A percentile compares a stretch with the other conserved stretches of the same genome.
Conservation (phyloP, 2,113 vertebrate genomes). For the Monopterus albus region DNA sequence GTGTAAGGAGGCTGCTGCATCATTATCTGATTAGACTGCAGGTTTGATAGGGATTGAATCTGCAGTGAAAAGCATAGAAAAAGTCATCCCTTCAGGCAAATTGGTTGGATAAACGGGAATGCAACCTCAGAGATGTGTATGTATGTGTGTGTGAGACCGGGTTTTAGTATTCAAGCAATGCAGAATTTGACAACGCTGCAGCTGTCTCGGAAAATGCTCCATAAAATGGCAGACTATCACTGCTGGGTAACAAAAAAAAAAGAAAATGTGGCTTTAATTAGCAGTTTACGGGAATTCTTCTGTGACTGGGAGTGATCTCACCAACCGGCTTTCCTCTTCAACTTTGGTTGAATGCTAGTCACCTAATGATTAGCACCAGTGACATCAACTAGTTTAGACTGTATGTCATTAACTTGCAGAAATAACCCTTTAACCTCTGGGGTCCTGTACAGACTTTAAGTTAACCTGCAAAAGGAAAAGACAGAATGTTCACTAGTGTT, state of each 20-base stretch:
- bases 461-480: constrained; percentile 27
- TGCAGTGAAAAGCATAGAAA: constrained; percentile 8
- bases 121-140: constrained; percentile 36
- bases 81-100: constrained; percentile 33
- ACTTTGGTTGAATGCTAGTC: constrained; percentile 44
- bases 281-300: constrained; percentile 59
- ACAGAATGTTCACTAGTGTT: constrained; percentile 36
- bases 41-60: constrained; percentile 34
- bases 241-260: constrained; percentile 58
- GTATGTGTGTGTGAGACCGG: constrained; percentile 1
- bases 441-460: constrained; percentile 22
- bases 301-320: constrained; percentile 53
- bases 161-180: constrained; percentile 19
- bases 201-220: constrained; percentile 59
- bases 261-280: constrained; percentile 69
- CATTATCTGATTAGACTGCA: constrained; percentile 25
- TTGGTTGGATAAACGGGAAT: constrained; percentile 49
- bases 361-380: constrained; percentile 33
- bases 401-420: not conserved
- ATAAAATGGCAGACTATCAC: constrained; percentile 67
- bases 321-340: constrained; percentile 53
- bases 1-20: constrained; percentile 11
- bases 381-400: constrained; percentile 33
- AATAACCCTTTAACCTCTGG: constrained; percentile 12
- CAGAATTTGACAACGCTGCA: constrained; percentile 56